A percentile compares a stretch with the other conserved stretches of the same genome.
Evolutionary conservation across 2,797 vertebrate species (phyloP).

Genomic region (Chaenodraco wilsoni): DNA sequence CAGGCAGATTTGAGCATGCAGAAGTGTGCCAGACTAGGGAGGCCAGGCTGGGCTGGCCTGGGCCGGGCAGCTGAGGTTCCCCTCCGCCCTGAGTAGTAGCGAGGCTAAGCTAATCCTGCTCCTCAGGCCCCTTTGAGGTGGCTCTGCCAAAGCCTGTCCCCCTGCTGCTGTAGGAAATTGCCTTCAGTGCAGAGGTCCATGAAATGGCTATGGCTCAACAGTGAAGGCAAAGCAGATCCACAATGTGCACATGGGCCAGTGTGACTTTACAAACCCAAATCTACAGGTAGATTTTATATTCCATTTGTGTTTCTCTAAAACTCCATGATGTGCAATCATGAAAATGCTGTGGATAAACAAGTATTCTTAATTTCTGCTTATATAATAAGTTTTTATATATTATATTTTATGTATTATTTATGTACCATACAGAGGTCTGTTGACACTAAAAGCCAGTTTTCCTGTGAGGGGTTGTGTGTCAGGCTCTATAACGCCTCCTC

Average conservation of each 20-base stretch:
- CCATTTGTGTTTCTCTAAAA: not conserved
- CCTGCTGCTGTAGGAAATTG: constrained; percentile 87
- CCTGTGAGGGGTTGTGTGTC: constrained; percentile 73
- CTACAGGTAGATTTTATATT: constrained; percentile 58
- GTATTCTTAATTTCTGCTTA: not conserved
- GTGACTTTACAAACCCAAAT: constrained; percentile 43
- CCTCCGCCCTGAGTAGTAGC: constrained; percentile 76
- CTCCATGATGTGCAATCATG: not conserved
- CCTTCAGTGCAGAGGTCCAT: constrained; percentile 81
- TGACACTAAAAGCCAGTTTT: constrained; percentile 74
- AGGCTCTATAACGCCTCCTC: constrained; percentile 75
- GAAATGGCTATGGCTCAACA: constrained; percentile 69
- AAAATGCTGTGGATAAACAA: not conserved
- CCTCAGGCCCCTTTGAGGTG: constrained; percentile 77
- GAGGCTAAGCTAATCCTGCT: constrained; percentile 80
- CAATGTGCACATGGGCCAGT: constrained; percentile 34
- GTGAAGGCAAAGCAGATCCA: constrained; percentile 36
- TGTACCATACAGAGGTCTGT: constrained; percentile 47
- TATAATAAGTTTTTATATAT: constrained; percentile 21
- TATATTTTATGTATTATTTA: constrained; percentile 63
- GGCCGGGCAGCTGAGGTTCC: constrained; percentile 73
- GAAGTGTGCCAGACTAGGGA: constrained; percentile 70
- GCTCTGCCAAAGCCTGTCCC: constrained; percentile 80
- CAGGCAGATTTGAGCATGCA: constrained; percentile 50
- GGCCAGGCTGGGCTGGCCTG: constrained; percentile 59